Conservation (phyloP, 2,797 vertebrate genomes). For the Ptychobarbus kaznakovi region DNA sequence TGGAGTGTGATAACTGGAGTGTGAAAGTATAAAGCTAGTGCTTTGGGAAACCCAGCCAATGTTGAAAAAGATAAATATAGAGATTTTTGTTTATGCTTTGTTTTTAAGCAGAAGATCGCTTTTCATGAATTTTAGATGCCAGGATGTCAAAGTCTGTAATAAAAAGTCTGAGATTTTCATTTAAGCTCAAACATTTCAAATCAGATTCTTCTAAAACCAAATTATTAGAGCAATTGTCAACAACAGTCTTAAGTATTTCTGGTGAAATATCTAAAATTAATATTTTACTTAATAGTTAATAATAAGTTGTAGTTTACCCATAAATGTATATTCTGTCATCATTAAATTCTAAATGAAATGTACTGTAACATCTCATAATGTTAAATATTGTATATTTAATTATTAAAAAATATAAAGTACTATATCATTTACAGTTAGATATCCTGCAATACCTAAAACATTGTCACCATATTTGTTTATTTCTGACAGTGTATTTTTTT, state of each 20-base stretch:
- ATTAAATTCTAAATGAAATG: background rate
- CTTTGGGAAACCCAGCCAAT: background rate
- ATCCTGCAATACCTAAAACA: background rate
- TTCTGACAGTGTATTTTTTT: background rate
- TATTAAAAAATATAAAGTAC: background rate
- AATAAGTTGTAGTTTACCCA: background rate
- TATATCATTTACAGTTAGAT: background rate
- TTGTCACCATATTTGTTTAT: background rate
- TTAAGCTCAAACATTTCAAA: background rate
- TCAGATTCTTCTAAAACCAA: background rate
- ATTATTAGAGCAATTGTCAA: background rate
- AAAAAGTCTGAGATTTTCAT: conserved; percentile 1
- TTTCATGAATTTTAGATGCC: background rate
- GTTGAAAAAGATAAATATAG: conserved; percentile 25
- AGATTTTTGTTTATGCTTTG: background rate
- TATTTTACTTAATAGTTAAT: background rate
- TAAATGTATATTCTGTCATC: background rate
- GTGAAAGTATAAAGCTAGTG: conserved; percentile 13
- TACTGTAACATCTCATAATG: background rate
- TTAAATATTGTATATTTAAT: background rate
- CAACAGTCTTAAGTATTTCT: background rate
- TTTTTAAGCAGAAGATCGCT: background rate
- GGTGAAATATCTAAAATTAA: background rate
- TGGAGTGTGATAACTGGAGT: background rate
- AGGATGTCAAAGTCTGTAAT: background rate